A percentile compares a stretch with the other conserved stretches of the same genome.
Evolutionary conservation across 2,888 invertebrate species (phyloP).

Genomic region (Neuroscelio doddi): DNA sequence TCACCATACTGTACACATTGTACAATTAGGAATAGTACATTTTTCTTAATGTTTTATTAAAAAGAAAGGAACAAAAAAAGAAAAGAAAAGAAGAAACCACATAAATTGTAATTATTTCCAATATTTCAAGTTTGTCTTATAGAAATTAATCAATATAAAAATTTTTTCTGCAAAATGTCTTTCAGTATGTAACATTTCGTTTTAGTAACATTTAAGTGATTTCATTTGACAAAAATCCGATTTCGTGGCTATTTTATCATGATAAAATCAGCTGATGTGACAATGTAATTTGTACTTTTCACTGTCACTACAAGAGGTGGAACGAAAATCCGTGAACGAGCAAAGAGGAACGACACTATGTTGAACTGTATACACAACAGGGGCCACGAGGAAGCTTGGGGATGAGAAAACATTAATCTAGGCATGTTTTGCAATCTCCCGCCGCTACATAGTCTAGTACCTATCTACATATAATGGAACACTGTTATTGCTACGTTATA

Average conservation of each 20-base stretch:
- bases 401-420: constrained; percentile 72
- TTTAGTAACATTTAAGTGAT: no score
- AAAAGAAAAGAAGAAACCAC: no score
- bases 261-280: constrained; percentile 15
- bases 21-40: no score
- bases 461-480: constrained; percentile 67
- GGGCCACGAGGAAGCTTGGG: constrained; percentile 53
- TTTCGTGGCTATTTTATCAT: background rate
- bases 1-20: no score
- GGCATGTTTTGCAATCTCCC: constrained; percentile 70
- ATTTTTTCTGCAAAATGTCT: no score
- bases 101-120: no score
- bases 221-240: no score
- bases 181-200: no score
- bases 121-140: no score
- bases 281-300: constrained; percentile 62
- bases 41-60: no score
- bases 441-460: constrained; percentile 55
- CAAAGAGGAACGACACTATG: constrained; percentile 19
- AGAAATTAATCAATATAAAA: no score
- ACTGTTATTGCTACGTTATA: constrained; percentile 69
- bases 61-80: no score
- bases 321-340: constrained; percentile 35
- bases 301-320: constrained; percentile 50
- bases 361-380: constrained; percentile 40